These are phyloP conservation scores for Drosophila demipolita DNA, from an alignment of 2,888 invertebrate species.

Conservation along the genomic window DNA sequence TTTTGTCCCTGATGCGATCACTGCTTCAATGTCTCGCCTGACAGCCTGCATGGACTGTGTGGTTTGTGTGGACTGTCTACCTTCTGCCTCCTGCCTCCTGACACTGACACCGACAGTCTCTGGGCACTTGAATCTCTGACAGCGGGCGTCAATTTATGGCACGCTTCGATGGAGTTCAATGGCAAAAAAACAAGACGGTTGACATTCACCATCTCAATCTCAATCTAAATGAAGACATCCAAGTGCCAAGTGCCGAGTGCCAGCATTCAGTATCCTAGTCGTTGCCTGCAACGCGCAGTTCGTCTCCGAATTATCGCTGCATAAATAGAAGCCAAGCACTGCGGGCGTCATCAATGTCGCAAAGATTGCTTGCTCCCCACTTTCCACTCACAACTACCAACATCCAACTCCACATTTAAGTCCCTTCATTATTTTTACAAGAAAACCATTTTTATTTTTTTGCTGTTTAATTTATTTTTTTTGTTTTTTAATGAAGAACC, in stretches of 20 bases:
- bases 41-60: background rate
- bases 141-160: conserved; percentile 78
- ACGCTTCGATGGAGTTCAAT: conserved; percentile 78
- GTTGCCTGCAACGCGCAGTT: conserved; percentile 28
- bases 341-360: conserved; percentile 30
- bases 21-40: background rate
- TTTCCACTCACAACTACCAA: background rate
- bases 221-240: conserved; percentile 64
- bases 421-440: conserved; percentile 54
- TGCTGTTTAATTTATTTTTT: background rate
- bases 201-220: conserved; percentile 26
- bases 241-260: conserved; percentile 35
- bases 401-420: conserved; percentile 15
- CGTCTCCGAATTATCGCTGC: conserved; percentile 72
- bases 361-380: background rate
- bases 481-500: conserved; percentile 36
- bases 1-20: conserved; percentile 33
- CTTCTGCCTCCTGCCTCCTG: background rate
- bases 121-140: conserved; percentile 40
- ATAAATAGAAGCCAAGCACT: conserved; percentile 57
- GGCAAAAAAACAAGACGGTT: conserved; percentile 47
- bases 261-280: background rate
- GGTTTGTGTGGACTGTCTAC: background rate
- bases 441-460: conserved; percentile 9
- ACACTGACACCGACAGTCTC: conserved; percentile 34